Evolutionary conservation across 1,140 invertebrate genomes (phyloP), one percentile per base, ranked within the genome.

Genomic region (Ips nitidus): DNA sequence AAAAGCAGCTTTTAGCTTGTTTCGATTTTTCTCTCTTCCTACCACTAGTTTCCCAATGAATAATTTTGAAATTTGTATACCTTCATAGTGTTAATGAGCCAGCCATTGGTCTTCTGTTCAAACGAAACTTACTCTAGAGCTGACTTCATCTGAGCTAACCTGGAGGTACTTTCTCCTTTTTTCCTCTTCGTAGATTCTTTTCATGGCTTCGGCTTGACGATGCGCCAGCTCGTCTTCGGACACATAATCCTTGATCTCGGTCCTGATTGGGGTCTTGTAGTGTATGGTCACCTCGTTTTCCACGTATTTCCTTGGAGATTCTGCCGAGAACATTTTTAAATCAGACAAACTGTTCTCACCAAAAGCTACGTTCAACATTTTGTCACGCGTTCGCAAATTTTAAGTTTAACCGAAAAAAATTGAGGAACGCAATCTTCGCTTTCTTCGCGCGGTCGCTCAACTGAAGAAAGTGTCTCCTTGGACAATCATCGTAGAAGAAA

Each of bases 221-320:
- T 88, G 84, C 41, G 91, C 88, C 71, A 95, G 83, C 79, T 95
- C 94, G 75, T 93, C 89, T 81, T 94, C 93, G 74, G 89, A 89
- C 72, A 91, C 83, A 74, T 88, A 84, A 70, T 92, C 91, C 79
- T 94, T 91, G 64, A 93, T 90, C 80, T 94, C 92, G 76, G 91
- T 87, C 69, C 93, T 85, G 62, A 95, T 88, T 50, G 94, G 94
- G 53, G 88, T 92, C 78, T 90, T 87, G 86, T 95, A 97, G 81
- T 95, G 94, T 79, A 97, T 94, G 77, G 94, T 97, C 76, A 97
- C 94, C 82, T 95, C 92, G 75, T 91, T 90, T 83, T 94, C 92
- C 75, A 93, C 89, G 85, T 94, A 97, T 74, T 90, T 89, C 77
- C 91, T 88, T 52, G 90, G 90, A 71, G 92, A 93, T 85, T 93